Conservation (phyloP, 1,140 invertebrate genomes). For the Anastatus disparis region DNA sequence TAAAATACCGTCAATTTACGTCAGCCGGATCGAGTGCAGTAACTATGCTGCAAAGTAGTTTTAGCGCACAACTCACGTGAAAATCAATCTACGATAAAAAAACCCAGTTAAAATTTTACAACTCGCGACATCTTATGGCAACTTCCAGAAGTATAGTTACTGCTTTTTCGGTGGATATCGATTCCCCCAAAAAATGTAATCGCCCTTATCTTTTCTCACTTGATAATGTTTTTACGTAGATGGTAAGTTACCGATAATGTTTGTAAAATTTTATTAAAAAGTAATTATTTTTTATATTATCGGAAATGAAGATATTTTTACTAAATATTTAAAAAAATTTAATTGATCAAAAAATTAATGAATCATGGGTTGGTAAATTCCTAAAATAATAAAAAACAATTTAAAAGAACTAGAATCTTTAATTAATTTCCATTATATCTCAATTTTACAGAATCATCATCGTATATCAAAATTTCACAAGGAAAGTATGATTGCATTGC, state of each 20-base stretch:
- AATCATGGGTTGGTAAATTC: not conserved
- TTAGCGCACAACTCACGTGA: slow-evolving; percentile 5
- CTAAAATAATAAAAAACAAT: not conserved
- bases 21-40: not conserved
- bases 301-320: no score
- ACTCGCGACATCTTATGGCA: no score
- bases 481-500: slow-evolving; percentile 12
- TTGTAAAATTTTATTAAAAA: no score
- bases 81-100: slow-evolving; percentile 29
- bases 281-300: no score
- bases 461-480: slow-evolving; percentile 8
- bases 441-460: slow-evolving; percentile 14
- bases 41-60: not conserved
- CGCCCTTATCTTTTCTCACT: no score
- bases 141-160: no score
- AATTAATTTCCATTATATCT: slow-evolving; percentile 31
- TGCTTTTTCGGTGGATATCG: no score
- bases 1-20: slow-evolving; percentile 4
- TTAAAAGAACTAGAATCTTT: slow-evolving; percentile 20
- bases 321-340: no score
- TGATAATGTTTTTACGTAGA: no score
- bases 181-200: no score
- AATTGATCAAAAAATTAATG: not conserved
- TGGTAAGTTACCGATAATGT: no score
- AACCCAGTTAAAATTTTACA: no score